Percentiles rank a stretch among this genome's conserved stretches.
Conservation (phyloP, 1,140 invertebrate species). For the Lethrus apterus region DNA sequence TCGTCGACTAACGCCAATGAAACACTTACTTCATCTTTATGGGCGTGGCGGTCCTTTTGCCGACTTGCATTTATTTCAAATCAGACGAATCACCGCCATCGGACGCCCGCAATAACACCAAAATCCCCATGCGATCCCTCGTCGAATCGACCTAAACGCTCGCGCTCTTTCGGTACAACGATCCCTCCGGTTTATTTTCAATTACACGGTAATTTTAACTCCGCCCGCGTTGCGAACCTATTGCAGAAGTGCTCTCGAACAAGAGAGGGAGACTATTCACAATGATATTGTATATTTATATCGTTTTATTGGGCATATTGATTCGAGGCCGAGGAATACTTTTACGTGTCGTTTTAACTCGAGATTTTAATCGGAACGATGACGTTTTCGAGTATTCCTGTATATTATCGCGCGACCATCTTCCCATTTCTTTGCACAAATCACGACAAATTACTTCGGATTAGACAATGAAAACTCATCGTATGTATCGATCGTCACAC, state of each 20-base stretch:
- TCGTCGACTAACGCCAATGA: conserved; percentile 22
- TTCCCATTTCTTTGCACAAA: neutral
- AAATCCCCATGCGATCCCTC: no score
- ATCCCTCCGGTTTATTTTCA: neutral
- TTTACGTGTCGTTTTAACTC: conserved; percentile 27
- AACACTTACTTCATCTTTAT: neutral
- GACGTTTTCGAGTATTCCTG: conserved; percentile 9
- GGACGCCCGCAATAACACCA: no score
- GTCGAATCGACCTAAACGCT: conserved; percentile 5
- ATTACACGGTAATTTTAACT: conserved; percentile 13
- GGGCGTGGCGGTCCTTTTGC: conserved; percentile 7
- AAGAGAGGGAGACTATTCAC: conserved; percentile 28
- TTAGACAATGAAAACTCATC: no score
- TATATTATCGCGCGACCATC: neutral
- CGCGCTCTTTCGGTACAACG: neutral
- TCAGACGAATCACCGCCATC: neutral
- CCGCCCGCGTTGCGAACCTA: conserved; percentile 16
- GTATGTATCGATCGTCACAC: no score
- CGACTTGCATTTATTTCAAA: conserved; percentile 8
- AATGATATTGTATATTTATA: conserved; percentile 40
- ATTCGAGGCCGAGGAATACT: conserved; percentile 30
- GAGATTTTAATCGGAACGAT: conserved; percentile 7
- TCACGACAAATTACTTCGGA: no score
- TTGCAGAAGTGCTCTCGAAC: conserved; percentile 20
- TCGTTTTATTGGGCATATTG: conserved; percentile 42